Base-by-base conservation (phyloP, 2,888 invertebrate genomes). In the Danaus chrysippus region DNA sequence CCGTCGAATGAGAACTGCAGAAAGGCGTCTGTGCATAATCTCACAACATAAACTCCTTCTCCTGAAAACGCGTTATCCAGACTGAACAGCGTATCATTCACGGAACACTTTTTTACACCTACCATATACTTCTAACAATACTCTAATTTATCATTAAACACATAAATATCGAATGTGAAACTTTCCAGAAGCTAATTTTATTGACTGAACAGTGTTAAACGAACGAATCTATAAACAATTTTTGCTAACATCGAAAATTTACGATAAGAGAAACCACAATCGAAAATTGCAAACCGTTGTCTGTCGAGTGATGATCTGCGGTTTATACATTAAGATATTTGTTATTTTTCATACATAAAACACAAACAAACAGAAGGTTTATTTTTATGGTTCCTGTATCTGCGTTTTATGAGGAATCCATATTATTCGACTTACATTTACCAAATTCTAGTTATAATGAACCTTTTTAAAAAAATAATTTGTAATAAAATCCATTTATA, bases 141-240 rank as follows among this genome's bases (percentile, higher is more conserved):
- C 75, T 78, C 77, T 78, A 67, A 85, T 90, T 83, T 86, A 87
- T 89, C 87, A 84, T 74, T 77, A 64, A 67, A 67, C 72, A 71
- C 81, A 73, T 87, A 84, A 86, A 86, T 83, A 86, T 82, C 82
- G 76, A 76, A 81, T 72, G 74, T 84, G 86, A 87, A 73, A 77
- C 70, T 79, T 76, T 71, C 84, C 88, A 88, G 88, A 85, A 71
- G 74, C 72, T 68, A 76, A 72, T 82, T 86, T 86, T 86, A 85
- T 78, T 71, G 76, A 77, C 75, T 76, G 71, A 67, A 68, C 66
- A 69, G 72, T 71, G 76, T 74, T 82, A 84, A 86, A 79, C 81
- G 73, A 76, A 76, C 71, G 72, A 73, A 70, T 53, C 75, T 78
- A 74, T 82, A 79, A 82, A 81, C 79, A 78, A 76, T 78, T 78